Conservation (phyloP, 2,797 vertebrate genomes). For the Poliocrania exsul region DNA sequence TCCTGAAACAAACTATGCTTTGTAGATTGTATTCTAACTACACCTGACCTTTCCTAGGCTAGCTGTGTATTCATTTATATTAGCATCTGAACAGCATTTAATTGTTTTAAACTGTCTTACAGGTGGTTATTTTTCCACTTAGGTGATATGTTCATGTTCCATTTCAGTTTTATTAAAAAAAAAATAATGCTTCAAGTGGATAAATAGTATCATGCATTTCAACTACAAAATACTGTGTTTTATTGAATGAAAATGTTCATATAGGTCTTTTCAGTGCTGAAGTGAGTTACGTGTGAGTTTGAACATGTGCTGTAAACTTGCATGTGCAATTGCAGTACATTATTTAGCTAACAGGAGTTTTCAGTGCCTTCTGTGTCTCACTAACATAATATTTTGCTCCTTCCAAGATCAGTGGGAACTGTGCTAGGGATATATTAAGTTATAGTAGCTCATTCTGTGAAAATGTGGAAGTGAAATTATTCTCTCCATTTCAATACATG, state of each 20-base stretch:
- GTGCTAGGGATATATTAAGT: neutral
- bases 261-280: neutral
- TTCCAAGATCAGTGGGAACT: neutral
- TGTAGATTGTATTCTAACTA: constrained; percentile 26
- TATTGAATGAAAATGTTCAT: neutral
- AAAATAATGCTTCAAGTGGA: neutral
- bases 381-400: neutral
- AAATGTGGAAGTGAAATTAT: neutral
- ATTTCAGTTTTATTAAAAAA: neutral
- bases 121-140: neutral
- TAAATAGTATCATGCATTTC: neutral
- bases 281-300: neutral
- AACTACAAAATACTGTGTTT: neutral
- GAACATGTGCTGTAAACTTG: neutral
- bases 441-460: neutral
- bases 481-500: neutral
- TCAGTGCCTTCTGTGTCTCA: neutral
- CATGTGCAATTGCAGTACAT: rapidly evolving
- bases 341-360: neutral
- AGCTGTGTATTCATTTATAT: neutral
- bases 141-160: neutral
- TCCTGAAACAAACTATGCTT: constrained; percentile 39
- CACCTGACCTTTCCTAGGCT: constrained; percentile 33
- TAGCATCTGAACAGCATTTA: constrained; percentile 1
- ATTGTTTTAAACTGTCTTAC: neutral